Base-by-base conservation (phyloP, 30 jellyfish, hydroid and myxozoan species). In the Aurelia coerulea region DNA sequence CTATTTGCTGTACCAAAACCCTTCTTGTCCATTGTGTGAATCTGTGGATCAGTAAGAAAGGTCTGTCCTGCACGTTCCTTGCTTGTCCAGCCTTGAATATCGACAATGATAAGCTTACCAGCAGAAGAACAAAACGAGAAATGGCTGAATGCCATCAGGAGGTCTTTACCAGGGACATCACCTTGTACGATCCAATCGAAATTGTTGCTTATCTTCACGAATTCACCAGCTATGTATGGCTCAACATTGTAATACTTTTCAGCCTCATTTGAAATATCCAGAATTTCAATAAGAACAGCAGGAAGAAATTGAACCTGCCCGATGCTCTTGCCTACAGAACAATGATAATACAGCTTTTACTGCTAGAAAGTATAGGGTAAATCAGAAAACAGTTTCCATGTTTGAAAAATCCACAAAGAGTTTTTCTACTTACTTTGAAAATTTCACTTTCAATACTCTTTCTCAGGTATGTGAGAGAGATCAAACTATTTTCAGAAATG, bases 241-340 rank as follows among this genome's bases (percentile, higher is more conserved):
- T 86, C 95, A 78, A 86, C 95, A 53, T 86, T 86, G 84, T 32
- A 86, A 29, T 86, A 86, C 37, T 73, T 58, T 35, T 76, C 84
- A n/a, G 74, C 76, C 33, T 65, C 78, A 12, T 75, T 69, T 33
- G 76, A 76, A 18, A 65, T 81, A 23, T 86, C 95, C 5, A 67
- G 17, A 13, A 86, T 69, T 51, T 86, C 87, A 32, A 86, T 35
- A 35, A 76, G 78, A 35, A 86, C 83, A 10, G 95, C 73, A 16
- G 95, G 95, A 5, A 86, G 88, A 56, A 74, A 86, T 31, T 86
- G 88, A 6, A 86, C 89, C 37, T 86, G 95, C 17, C 95, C 95
- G 52, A 72, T 69, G 13, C 77, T 51, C 69, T 39, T 15, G 2
- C 91, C 91, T 81, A 59, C 7, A 52, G 54, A 35, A 6, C 23